Evolutionary conservation across 2,888 invertebrate genomes (phyloP).

Genomic region (Chrysolina haemoptera): DNA sequence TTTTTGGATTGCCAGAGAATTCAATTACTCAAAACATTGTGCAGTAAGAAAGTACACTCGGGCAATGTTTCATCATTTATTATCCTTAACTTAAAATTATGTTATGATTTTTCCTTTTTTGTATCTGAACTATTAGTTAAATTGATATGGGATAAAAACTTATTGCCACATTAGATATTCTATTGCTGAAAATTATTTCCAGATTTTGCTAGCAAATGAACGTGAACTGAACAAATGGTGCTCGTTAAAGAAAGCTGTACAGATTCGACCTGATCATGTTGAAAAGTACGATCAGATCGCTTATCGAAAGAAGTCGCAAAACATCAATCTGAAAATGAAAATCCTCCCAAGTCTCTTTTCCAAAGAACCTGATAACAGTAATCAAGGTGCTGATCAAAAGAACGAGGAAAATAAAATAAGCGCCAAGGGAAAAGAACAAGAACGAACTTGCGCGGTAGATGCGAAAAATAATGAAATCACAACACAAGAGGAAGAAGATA

Average conservation of each 20-base stretch:
- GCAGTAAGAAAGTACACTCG: too few species aligned
- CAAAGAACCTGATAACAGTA: conserved; percentile 59
- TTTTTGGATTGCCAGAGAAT: too few species aligned
- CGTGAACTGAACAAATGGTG: conserved; percentile 96
- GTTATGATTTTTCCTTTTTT: too few species aligned
- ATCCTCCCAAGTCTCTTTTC: conserved; percentile 84
- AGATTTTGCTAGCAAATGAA: conserved; percentile 94
- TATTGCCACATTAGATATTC: too few species aligned
- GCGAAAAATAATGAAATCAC: background rate
- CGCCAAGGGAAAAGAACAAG: conserved; percentile 34
- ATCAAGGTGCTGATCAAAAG: background rate
- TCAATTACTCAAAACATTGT: too few species aligned
- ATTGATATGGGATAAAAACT: too few species aligned
- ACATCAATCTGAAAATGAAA: conserved; percentile 83
- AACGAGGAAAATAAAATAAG: conserved; percentile 23
- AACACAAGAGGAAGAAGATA: too few species aligned
- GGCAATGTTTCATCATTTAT: too few species aligned
- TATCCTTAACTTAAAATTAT: too few species aligned
- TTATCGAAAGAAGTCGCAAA: conserved; percentile 82
- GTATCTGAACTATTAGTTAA: too few species aligned
- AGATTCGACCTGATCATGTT: conserved; percentile 81
- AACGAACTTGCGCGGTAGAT: too few species aligned
- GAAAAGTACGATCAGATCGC: conserved; percentile 86
- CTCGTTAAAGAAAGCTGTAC: conserved; percentile 89
- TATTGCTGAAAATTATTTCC: conserved; percentile 51